These are phyloP conservation scores for Erythrolamprus reginae DNA, from an alignment of 2,113 vertebrate genomes.

Conservation along the genomic window DNA sequence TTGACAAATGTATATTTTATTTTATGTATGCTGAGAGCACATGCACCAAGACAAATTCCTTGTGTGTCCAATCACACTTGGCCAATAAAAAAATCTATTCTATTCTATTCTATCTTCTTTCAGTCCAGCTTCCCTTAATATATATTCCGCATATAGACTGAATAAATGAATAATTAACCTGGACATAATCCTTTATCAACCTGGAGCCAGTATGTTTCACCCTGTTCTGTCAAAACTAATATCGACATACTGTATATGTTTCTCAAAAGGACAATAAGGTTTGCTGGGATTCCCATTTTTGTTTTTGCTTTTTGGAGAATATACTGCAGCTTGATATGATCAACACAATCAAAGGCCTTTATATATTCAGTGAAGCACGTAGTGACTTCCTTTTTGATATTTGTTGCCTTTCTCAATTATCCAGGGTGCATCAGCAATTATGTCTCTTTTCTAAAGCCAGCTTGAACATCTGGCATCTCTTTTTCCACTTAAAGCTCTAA, in stretches of 20 bases:
- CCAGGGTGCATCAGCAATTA: neutral
- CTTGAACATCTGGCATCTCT: neutral
- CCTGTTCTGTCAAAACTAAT: neutral
- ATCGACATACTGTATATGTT: neutral
- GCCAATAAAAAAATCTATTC: too few relatives aligned
- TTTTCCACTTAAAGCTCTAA: neutral
- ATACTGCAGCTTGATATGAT: neutral
- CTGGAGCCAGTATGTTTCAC: neutral
- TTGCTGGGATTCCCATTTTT: neutral
- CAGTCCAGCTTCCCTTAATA: neutral
- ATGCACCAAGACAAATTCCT: too few relatives aligned
- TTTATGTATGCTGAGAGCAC: too few relatives aligned
- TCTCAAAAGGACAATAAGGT: neutral
- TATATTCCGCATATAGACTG: neutral
- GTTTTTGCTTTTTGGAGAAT: too few relatives aligned
- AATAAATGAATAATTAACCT: neutral
- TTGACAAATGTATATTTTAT: too few relatives aligned
- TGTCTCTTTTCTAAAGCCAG: neutral
- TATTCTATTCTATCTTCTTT: too few relatives aligned
- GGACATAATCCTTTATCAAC: neutral
- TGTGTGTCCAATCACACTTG: too few relatives aligned
- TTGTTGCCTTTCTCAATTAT: neutral
- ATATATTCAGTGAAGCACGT: neutral
- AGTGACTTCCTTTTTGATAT: neutral
- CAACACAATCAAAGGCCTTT: neutral